phyloP scores from a whole-genome alignment of 2,888 invertebrate species.

The Rhingia campestris region DNA sequence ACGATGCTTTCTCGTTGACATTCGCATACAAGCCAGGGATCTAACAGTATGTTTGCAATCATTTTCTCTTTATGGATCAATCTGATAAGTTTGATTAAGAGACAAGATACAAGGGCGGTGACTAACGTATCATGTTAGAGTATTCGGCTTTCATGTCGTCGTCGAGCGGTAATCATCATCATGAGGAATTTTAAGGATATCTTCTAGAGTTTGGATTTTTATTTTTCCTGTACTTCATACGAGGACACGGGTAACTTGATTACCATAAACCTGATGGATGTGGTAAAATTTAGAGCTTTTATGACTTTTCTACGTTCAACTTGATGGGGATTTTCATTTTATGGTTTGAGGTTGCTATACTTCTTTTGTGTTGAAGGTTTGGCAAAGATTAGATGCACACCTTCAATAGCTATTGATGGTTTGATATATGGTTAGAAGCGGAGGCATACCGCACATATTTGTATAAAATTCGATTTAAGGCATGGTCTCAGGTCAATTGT shows the following conservation, averaged over 20 bases:
- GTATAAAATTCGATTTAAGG: no score
- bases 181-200: conserved; percentile 13
- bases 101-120: conserved; percentile 10
- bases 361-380: no score
- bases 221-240: not conserved
- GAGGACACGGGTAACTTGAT: conserved; percentile 34
- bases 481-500: no score
- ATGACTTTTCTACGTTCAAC: conserved; percentile 30
- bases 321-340: conserved; percentile 14
- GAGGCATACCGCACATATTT: no score
- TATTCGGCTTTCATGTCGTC: conserved; percentile 4
- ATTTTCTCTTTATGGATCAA: conserved; percentile 68
- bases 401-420: no score
- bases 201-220: conserved; percentile 3
- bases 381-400: not conserved
- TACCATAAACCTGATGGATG: conserved; percentile 62
- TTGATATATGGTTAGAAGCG: not conserved
- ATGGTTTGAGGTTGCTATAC: not conserved
- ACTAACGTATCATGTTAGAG: conserved; percentile 7
- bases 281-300: conserved; percentile 48
- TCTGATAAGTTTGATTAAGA: conserved; percentile 64
- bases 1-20: conserved; percentile 33
- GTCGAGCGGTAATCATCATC: conserved; percentile 7
- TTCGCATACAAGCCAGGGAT: conserved; percentile 25
- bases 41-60: conserved; percentile 45